Evolutionary conservation across 2,888 invertebrate genomes (phyloP), one percentile per base, ranked within the genome.

Genomic region (Erebia ligea): DNA sequence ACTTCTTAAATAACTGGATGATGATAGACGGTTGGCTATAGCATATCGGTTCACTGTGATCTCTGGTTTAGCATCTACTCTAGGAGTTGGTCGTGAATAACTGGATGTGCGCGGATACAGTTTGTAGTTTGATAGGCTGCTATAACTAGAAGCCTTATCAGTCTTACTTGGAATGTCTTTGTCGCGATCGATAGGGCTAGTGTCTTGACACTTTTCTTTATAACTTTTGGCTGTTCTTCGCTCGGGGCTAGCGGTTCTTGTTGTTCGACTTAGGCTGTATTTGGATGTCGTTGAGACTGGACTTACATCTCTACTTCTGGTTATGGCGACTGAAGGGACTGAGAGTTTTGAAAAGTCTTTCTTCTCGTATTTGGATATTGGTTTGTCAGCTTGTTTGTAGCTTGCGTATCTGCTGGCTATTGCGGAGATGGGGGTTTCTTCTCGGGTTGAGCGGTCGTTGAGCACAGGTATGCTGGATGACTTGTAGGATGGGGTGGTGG

Each of bases 131-230:
- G 93, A 89, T 82, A 93, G 83, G 82, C 88, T 86, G 79, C 88
- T 94, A 75, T 94, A 94, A 78, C 92, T 87, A 79, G 92, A 82
- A 83, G 94, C 89, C 84, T 94, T 94, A 79, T 93, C 93, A 89
- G 93, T 92, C 91, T 93, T 93, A 80, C 84, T 92, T 90, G 93
- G 92, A 93, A 93, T 93, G 92, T 93, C 90, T 91, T 91, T 94
- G 79, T 92, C 93, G 77, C 89, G 92, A 81, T 91, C 94, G 76
- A 86, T 83, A 73, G 95, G 94, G 81, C 95, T 95, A 15, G 94
- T 90, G 81, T 95, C 95, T 76, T 95, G 91, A 62, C 82, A 87
- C 84, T 91, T 92, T 71, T 90, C 90, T 86, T 90, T 91, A 72
- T 80, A 86, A 75, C 74, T 86, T 82, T 90, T 92, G 9, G 84